Evolutionary conservation across 1,140 invertebrate species (phyloP).

Genomic region (Drosophila mauritiana): DNA sequence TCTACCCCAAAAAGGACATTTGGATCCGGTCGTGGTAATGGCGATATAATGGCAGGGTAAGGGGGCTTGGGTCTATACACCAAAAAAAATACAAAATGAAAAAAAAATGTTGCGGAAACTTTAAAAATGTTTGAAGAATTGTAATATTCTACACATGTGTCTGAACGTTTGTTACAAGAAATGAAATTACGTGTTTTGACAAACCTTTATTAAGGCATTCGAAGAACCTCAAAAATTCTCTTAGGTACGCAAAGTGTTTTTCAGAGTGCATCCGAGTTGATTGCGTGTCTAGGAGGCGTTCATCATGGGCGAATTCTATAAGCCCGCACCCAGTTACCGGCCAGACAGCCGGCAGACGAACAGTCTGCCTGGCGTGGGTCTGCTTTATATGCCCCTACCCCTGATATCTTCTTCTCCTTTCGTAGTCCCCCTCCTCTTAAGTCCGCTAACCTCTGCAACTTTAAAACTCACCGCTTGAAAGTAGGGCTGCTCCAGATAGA

Average conservation of each 20-base stretch:
- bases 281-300: slow-evolving; percentile 66
- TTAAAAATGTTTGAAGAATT: too few relatives aligned
- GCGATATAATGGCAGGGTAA: slow-evolving; percentile 52
- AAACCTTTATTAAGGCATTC: too few relatives aligned
- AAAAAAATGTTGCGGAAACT: too few relatives aligned
- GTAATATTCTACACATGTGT: background rate
- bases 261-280: slow-evolving; percentile 9
- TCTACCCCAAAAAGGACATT: slow-evolving; percentile 26
- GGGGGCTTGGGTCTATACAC: slow-evolving; percentile 13
- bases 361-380: slow-evolving; percentile 66
- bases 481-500: slow-evolving; percentile 74
- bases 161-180: background rate
- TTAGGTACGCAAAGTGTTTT: background rate
- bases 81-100: too few relatives aligned
- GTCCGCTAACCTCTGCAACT: background rate
- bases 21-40: slow-evolving; percentile 64
- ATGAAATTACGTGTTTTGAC: too few relatives aligned
- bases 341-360: slow-evolving; percentile 67
- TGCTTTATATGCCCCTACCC: slow-evolving; percentile 5
- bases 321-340: slow-evolving; percentile 60
- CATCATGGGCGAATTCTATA: slow-evolving; percentile 74
- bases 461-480: slow-evolving; percentile 74
- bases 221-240: too few relatives aligned
- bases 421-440: background rate
- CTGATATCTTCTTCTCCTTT: background rate